Evolutionary conservation across 2,888 invertebrate species (phyloP).

Genomic region (Catocala sponsa): DNA sequence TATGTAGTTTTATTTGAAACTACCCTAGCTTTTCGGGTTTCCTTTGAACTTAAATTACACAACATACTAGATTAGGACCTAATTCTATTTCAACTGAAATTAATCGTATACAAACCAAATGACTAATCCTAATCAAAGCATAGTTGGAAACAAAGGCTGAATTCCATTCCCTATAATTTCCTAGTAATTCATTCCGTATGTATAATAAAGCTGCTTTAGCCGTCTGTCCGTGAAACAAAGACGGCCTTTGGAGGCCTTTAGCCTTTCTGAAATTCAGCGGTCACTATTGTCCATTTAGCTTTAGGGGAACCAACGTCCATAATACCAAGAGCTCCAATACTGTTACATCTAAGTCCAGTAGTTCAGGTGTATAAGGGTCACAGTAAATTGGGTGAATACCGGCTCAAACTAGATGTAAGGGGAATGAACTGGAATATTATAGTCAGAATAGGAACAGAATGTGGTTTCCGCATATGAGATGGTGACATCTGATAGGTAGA

Average conservation of each 20-base stretch:
- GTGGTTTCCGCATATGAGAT: conserved; percentile 79
- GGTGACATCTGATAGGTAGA: conserved; percentile 75
- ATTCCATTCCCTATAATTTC: conserved; percentile 51
- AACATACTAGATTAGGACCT: background rate
- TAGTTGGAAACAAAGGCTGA: conserved; percentile 55
- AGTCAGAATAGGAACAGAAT: conserved; percentile 76
- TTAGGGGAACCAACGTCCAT: conserved; percentile 55
- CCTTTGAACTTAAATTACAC: no score
- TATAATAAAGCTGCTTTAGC: conserved; percentile 60
- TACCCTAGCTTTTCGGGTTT: no score
- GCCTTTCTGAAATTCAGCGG: conserved; percentile 68
- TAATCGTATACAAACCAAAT: conserved; percentile 37
- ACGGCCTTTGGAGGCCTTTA: conserved; percentile 64
- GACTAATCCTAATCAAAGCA: conserved; percentile 52
- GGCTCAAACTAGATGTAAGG: conserved; percentile 71
- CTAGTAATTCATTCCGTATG: conserved; percentile 53
- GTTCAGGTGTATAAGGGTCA: conserved; percentile 50
- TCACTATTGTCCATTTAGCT: conserved; percentile 74
- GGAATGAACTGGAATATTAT: conserved; percentile 77
- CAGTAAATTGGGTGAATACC: conserved; percentile 58
- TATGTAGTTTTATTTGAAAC: no score
- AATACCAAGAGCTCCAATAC: conserved; percentile 46
- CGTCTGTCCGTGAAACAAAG: conserved; percentile 67
- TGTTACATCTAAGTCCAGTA: conserved; percentile 35
- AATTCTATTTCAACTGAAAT: conserved; percentile 25